Percentiles rank a stretch among this genome's conserved stretches.
These are phyloP conservation scores for Engraulis encrasicolus DNA, from an alignment of 2,113 vertebrate genomes.

Conservation along the genomic window DNA sequence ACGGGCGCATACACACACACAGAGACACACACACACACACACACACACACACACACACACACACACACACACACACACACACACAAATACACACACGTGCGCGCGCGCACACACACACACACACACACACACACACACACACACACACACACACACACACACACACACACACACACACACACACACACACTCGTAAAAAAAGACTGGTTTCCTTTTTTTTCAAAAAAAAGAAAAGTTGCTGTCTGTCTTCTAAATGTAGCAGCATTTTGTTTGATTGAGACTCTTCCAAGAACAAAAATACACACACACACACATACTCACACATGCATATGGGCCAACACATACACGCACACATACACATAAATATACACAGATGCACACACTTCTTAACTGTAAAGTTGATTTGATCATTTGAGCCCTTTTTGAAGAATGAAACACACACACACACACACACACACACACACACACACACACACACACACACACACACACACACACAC, in stretches of 20 bases:
- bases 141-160: not conserved
- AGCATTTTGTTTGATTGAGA: conserved; percentile 64
- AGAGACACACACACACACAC: not conserved
- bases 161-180: not conserved
- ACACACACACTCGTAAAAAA: conserved; percentile 62
- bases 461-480: conserved; percentile 16
- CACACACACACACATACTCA: not conserved
- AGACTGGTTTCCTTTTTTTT: conserved; percentile 83
- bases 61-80: not conserved
- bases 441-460: not conserved
- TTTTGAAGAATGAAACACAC: conserved; percentile 46
- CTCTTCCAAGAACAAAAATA: conserved; percentile 48
- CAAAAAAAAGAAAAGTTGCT: conserved; percentile 80
- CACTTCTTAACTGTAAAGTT: conserved; percentile 49
- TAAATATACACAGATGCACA: too few relatives aligned
- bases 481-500: not conserved
- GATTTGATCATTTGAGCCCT: not conserved
- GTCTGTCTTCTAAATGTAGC: conserved; percentile 78
- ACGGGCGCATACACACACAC: not conserved
- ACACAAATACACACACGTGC: not conserved
- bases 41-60: conserved; percentile 45
- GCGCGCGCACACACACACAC: not conserved
- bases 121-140: conserved; percentile 10
- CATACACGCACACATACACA: too few relatives aligned
- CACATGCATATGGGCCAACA: conserved; percentile 34